Evolutionary conservation across 2,888 invertebrate species (phyloP).

Genomic region (Pollenia amentaria): DNA sequence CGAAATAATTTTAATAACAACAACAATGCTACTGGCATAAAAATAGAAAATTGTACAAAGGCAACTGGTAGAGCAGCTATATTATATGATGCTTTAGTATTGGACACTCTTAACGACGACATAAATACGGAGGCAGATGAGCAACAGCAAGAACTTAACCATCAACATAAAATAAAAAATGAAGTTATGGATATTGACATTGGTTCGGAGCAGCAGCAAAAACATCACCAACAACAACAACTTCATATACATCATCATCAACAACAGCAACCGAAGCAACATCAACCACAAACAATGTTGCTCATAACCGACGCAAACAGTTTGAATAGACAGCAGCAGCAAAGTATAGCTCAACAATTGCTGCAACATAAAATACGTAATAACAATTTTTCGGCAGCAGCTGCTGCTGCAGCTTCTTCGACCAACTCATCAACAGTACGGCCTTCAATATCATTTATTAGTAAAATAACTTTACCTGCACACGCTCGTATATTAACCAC

Average conservation of each 20-base stretch:
- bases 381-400: slow-evolving; percentile 54
- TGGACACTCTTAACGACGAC: slow-evolving; percentile 82
- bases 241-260: slow-evolving; percentile 41
- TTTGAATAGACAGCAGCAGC: slow-evolving; percentile 78
- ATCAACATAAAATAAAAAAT: slow-evolving; percentile 50
- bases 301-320: slow-evolving; percentile 81
- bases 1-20: slow-evolving; percentile 65
- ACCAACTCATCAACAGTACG: slow-evolving; percentile 77
- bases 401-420: slow-evolving; percentile 48
- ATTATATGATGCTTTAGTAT: slow-evolving; percentile 82
- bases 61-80: slow-evolving; percentile 81
- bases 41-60: slow-evolving; percentile 74
- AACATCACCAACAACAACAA: slow-evolving; percentile 10
- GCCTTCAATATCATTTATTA: slow-evolving; percentile 81
- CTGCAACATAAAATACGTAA: slow-evolving; percentile 75
- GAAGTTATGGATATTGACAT: slow-evolving; percentile 51
- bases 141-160: slow-evolving; percentile 48
- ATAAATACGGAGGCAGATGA: slow-evolving; percentile 76
- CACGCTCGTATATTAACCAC: slow-evolving; percentile 81
- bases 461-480: slow-evolving; percentile 81
- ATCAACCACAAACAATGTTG: slow-evolving; percentile 80
- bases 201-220: slow-evolving; percentile 19
- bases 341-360: slow-evolving; percentile 75
- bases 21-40: slow-evolving; percentile 44
- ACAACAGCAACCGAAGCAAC: slow-evolving; percentile 66